Conservation (phyloP, 2,888 invertebrate genomes). For the Zaprionus obscuricornis region DNA sequence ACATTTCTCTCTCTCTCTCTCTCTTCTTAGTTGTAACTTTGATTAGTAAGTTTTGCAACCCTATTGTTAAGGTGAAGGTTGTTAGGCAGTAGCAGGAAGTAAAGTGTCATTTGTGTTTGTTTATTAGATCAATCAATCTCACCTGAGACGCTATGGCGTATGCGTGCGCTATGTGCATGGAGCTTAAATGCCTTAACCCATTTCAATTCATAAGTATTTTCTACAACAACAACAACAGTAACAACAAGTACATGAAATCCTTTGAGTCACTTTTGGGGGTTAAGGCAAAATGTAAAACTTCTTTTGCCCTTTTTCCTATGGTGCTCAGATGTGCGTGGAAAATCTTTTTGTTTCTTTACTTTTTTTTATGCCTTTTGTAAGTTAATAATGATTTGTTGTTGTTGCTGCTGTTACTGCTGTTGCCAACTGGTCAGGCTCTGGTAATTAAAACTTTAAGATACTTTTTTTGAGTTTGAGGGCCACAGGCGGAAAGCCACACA, state of each 20-base stretch:
- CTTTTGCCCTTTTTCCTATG: conserved; percentile 13
- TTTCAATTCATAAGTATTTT: conserved; percentile 49
- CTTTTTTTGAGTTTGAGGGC: conserved; percentile 69
- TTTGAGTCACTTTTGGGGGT: conserved; percentile 19
- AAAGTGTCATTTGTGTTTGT: conserved; percentile 2
- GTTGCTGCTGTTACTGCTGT: conserved; percentile 32
- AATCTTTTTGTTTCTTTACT: conserved; percentile 2
- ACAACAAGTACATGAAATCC: too few relatives aligned
- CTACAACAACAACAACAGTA: too few relatives aligned
- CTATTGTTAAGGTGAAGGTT: neutral
- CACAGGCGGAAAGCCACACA: conserved; percentile 24
- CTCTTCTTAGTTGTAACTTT: too few relatives aligned
- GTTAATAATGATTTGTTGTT: conserved; percentile 72
- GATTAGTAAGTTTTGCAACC: too few relatives aligned
- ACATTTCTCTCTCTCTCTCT: too few relatives aligned
- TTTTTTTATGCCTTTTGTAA: conserved; percentile 44
- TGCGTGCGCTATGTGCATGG: conserved; percentile 2
- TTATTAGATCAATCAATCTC: conserved; percentile 32
- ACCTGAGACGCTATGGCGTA: conserved; percentile 11
- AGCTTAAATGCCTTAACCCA: conserved; percentile 44
- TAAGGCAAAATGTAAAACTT: too few relatives aligned
- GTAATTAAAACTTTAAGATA: conserved; percentile 76
- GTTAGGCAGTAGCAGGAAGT: neutral
- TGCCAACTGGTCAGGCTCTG: conserved; percentile 63
- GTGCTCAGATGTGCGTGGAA: conserved; percentile 49